Percentiles rank a stretch among this genome's conserved stretches.
Evolutionary conservation across 1,140 invertebrate species (phyloP).

Genomic region (Drosophila cardini): DNA sequence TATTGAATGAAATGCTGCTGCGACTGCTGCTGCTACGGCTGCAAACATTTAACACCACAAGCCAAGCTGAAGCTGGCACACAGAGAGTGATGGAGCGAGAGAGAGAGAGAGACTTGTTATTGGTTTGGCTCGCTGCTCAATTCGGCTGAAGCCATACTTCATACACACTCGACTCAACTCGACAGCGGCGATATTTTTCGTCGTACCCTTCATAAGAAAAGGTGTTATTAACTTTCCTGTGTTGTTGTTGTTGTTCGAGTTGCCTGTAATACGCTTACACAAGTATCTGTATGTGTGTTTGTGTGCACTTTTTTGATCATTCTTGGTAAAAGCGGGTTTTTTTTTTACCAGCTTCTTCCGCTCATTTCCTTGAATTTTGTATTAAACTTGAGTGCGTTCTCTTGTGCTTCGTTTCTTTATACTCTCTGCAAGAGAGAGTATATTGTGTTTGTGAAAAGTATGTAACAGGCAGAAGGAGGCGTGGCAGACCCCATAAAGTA

Average conservation of each 20-base stretch:
- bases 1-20: slow-evolving; percentile 75
- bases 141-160: slow-evolving; percentile 76
- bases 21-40: slow-evolving; percentile 59
- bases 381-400: slow-evolving; percentile 78
- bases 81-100: slow-evolving; percentile 32
- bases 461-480: no score
- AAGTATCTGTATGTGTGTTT: neutral
- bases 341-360: slow-evolving; percentile 80
- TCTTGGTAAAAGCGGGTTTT: slow-evolving; percentile 75
- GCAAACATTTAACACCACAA: slow-evolving; percentile 81
- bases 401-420: slow-evolving; percentile 27
- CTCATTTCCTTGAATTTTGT: slow-evolving; percentile 81
- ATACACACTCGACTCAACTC: slow-evolving; percentile 49
- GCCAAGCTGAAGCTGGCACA: slow-evolving; percentile 69
- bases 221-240: slow-evolving; percentile 79
- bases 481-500: no score
- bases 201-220: slow-evolving; percentile 79
- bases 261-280: slow-evolving; percentile 26
- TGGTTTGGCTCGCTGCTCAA: slow-evolving; percentile 54
- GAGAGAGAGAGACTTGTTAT: slow-evolving; percentile 45
- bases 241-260: slow-evolving; percentile 22
- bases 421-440: no score
- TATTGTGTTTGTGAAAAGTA: no score
- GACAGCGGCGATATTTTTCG: slow-evolving; percentile 40
- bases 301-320: slow-evolving; percentile 73